Evolutionary conservation across 2,113 vertebrate genomes (phyloP).

Genomic region (Piprites chloris): DNA sequence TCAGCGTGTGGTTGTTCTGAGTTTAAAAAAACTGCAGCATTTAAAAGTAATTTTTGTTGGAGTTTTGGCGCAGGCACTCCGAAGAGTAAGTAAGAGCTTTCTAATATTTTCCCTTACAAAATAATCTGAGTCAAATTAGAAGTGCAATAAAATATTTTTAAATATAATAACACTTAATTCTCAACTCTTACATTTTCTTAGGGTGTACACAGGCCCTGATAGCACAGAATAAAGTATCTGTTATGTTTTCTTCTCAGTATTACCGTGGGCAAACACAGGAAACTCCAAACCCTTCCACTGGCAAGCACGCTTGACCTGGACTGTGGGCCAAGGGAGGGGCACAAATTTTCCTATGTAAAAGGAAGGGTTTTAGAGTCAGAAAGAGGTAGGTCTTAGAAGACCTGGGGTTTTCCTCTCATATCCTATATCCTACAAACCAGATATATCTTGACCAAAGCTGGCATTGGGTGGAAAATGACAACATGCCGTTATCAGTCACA

Average conservation of each 20-base stretch:
- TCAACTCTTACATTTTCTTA: neutral
- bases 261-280: neutral
- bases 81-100: neutral
- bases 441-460: neutral
- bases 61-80: neutral
- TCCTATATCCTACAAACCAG: neutral
- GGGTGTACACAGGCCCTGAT: neutral
- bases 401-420: neutral
- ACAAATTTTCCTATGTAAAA: neutral
- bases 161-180: neutral
- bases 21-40: neutral
- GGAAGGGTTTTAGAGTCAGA: neutral
- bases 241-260: neutral
- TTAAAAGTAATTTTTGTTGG: neutral
- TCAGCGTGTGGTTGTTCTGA: neutral
- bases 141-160: neutral
- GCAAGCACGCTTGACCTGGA: neutral
- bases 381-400: neutral
- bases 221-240: neutral
- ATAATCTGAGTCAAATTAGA: neutral
- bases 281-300: neutral
- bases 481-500: accelerated
- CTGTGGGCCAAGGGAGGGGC: neutral
- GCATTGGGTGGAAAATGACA: neutral
- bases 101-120: neutral